Percentiles rank a stretch among this genome's conserved stretches.
These are phyloP conservation scores for Heliothis subflexa DNA, from an alignment of 1,140 invertebrate genomes.

Conservation along the genomic window DNA sequence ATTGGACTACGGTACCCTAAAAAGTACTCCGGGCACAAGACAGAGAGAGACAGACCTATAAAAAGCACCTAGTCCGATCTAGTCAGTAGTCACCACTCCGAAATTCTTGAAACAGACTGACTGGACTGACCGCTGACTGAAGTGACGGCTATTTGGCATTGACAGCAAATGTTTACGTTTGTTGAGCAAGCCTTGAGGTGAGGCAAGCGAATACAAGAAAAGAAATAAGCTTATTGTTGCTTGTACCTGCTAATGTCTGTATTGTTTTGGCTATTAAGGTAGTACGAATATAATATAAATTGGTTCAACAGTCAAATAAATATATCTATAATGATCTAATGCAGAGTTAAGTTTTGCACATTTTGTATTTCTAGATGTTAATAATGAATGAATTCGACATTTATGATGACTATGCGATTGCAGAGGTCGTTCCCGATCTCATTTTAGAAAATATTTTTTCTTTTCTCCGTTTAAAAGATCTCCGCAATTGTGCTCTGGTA, in stretches of 20 bases:
- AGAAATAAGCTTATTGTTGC: not conserved
- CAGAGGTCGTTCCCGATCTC: constrained; percentile 86
- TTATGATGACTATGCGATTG: constrained; percentile 68
- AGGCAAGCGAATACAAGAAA: not conserved
- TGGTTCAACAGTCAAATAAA: not conserved
- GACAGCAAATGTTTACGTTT: constrained; percentile 5
- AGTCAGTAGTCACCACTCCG: no score
- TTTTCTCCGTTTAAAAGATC: constrained; percentile 94
- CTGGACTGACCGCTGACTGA: not conserved
- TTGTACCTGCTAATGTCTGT: not conserved
- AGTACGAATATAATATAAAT: not conserved
- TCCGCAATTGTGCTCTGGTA: constrained; percentile 95
- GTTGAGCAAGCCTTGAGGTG: not conserved
- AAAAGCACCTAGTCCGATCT: no score
- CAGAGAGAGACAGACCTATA: no score
- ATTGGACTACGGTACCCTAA: no score
- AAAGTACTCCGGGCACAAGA: no score
- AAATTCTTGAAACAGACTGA: not conserved
- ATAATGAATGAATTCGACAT: constrained; percentile 51
- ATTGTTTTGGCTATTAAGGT: no score
- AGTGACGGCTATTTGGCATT: not conserved
- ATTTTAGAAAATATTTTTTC: constrained; percentile 98
- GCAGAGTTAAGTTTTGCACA: not conserved
- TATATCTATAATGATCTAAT: constrained; percentile 2
- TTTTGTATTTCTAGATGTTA: constrained; percentile 15